These are phyloP conservation scores for Zaprionus obscuricornis DNA, from an alignment of 2,888 invertebrate species.

Conservation along the genomic window DNA sequence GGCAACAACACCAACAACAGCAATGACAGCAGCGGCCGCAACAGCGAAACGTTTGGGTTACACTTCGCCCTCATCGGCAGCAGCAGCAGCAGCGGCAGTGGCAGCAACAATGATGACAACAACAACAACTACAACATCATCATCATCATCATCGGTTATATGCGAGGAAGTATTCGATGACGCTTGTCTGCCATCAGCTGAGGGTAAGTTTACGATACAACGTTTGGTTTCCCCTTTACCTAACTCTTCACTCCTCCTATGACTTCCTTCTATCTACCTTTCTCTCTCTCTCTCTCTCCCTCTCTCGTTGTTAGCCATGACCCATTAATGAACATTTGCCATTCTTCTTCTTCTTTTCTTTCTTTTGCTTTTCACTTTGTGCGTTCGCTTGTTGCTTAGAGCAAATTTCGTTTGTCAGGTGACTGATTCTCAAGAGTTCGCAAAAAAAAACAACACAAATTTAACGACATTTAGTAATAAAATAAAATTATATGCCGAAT, in stretches of 20 bases:
- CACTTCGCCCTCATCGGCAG: constrained; percentile 74
- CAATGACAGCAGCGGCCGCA: constrained; percentile 47
- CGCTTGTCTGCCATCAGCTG: constrained; percentile 91
- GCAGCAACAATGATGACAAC: constrained; percentile 23
- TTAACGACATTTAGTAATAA: too few relatives aligned
- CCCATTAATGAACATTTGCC: too few relatives aligned
- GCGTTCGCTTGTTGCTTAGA: too few relatives aligned
- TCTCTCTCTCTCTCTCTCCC: too few relatives aligned
- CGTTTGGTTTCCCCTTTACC: neutral
- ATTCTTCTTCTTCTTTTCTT: too few relatives aligned
- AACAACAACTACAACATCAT: constrained; percentile 49
- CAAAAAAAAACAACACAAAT: too few relatives aligned
- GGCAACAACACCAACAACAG: constrained; percentile 53
- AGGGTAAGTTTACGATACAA: constrained; percentile 86
- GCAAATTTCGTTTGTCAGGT: too few relatives aligned
- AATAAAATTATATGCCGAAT: too few relatives aligned
- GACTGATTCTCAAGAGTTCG: too few relatives aligned
- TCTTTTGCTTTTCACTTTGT: too few relatives aligned
- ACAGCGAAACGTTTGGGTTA: constrained; percentile 65
- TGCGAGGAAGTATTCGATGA: constrained; percentile 94
- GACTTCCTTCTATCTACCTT: too few relatives aligned
- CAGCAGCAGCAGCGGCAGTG: constrained; percentile 3
- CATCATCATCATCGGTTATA: constrained; percentile 84
- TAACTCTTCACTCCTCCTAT: neutral
- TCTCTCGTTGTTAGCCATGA: too few relatives aligned